Conservation (phyloP, 2,113 vertebrate species). For the Octodon degus region DNA sequence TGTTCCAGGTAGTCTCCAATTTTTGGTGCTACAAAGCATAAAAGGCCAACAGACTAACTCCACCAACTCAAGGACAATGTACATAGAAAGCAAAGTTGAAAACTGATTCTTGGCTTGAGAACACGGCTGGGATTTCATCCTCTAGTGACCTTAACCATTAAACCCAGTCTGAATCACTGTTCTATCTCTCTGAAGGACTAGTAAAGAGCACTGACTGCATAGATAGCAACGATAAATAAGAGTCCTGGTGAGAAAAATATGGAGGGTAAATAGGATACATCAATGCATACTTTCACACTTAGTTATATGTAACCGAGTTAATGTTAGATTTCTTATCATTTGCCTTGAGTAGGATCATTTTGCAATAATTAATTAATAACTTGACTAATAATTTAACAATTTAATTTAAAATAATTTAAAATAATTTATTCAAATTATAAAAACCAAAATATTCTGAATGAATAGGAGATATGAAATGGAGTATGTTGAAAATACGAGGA, state of each 20-base stretch:
- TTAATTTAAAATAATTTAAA: neutral
- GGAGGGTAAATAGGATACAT: neutral
- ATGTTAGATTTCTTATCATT: neutral
- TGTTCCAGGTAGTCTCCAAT: conserved; percentile 5
- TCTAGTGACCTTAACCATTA: neutral
- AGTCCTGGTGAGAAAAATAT: neutral
- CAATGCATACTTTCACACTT: neutral
- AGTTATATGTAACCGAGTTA: conserved; percentile 4
- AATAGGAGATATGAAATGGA: neutral
- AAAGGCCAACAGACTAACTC: neutral
- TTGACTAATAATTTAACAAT: neutral
- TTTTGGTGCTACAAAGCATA: neutral
- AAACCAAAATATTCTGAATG: neutral
- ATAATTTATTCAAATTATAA: conserved; percentile 1
- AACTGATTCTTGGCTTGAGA: neutral
- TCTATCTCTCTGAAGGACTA: neutral
- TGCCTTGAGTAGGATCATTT: neutral
- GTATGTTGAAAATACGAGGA: neutral
- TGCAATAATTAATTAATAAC: neutral
- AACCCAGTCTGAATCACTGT: neutral
- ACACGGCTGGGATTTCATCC: neutral
- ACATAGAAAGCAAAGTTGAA: neutral
- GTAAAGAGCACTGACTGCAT: neutral
- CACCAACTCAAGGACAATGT: neutral
- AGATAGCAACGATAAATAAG: neutral